These are phyloP conservation scores for Sinocyclocheilus anophthalmus DNA, from an alignment of 2,113 vertebrate species.

Conservation along the genomic window DNA sequence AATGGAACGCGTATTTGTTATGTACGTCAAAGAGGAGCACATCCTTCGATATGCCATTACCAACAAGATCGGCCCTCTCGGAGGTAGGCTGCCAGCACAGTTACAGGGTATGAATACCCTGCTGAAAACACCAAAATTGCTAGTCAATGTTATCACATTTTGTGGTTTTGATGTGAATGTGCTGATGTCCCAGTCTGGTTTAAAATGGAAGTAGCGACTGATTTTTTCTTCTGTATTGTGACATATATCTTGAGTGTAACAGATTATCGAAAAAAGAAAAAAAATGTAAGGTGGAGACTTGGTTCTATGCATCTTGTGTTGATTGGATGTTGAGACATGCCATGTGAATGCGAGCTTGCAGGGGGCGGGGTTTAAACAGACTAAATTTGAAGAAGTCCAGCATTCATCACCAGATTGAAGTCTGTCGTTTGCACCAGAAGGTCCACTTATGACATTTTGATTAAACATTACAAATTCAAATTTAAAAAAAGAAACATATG, in stretches of 20 bases:
- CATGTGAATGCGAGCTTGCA: neutral
- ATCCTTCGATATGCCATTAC: slow-evolving; percentile 89
- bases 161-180: neutral
- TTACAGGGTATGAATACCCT: neutral
- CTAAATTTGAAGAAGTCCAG: neutral
- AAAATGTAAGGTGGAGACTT: neutral
- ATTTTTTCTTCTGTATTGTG: neutral
- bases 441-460: no score
- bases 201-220: neutral
- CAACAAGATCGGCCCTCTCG: slow-evolving; percentile 81
- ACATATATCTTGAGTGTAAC: neutral
- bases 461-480: no score
- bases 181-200: neutral
- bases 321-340: neutral
- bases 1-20: slow-evolving; percentile 82
- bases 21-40: slow-evolving; percentile 84
- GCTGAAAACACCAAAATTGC: neutral
- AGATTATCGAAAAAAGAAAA: neutral
- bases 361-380: neutral
- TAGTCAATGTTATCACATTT: neutral
- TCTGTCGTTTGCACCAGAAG: neutral
- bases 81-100: slow-evolving; percentile 71
- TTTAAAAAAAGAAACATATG: no score
- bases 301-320: no score
- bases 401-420: neutral